phyloP scores from a whole-genome alignment of 1,140 invertebrate genomes.

The Drosophila trapezifrons region DNA sequence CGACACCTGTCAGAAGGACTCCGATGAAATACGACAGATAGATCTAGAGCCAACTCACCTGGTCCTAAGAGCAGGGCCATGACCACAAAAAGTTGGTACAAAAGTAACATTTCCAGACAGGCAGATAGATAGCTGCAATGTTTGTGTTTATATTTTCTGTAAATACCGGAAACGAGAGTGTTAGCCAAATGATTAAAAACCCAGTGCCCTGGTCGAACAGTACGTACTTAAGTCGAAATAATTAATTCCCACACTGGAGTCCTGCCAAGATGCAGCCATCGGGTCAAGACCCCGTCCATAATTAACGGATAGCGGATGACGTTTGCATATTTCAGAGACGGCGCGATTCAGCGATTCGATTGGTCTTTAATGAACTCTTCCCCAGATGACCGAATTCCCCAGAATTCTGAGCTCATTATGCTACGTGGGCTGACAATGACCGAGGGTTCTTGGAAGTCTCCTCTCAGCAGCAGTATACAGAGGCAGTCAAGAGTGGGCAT shows the following conservation, averaged over 20 bases:
- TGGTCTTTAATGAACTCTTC: slow-evolving; percentile 47
- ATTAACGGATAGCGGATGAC: slow-evolving; percentile 68
- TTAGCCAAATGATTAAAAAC: background rate
- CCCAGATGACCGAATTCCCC: slow-evolving; percentile 51
- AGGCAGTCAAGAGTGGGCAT: slow-evolving; percentile 13
- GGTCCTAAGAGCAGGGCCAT: slow-evolving; percentile 3
- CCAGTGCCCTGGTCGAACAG: background rate
- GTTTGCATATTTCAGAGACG: slow-evolving; percentile 60
- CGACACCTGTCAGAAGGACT: background rate
- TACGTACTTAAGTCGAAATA: background rate
- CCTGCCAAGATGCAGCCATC: slow-evolving; percentile 1
- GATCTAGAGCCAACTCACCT: slow-evolving; percentile 19
- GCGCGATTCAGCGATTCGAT: slow-evolving; percentile 8
- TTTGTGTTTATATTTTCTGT: background rate
- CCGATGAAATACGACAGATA: too few relatives aligned
- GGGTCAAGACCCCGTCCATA: slow-evolving; percentile 14
- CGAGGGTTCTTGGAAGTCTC: slow-evolving; percentile 55
- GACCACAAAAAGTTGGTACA: background rate
- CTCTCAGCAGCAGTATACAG: slow-evolving; percentile 7
- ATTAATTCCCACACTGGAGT: background rate
- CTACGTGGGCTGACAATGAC: slow-evolving; percentile 54
- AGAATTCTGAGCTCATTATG: slow-evolving; percentile 72
- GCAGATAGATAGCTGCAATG: background rate
- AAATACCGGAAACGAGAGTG: background rate
- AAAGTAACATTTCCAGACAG: background rate